Percentiles rank a stretch among this genome's conserved stretches.
These are phyloP conservation scores for Chromoteleia sp. DNA, from an alignment of 2,888 invertebrate species.

Conservation along the genomic window DNA sequence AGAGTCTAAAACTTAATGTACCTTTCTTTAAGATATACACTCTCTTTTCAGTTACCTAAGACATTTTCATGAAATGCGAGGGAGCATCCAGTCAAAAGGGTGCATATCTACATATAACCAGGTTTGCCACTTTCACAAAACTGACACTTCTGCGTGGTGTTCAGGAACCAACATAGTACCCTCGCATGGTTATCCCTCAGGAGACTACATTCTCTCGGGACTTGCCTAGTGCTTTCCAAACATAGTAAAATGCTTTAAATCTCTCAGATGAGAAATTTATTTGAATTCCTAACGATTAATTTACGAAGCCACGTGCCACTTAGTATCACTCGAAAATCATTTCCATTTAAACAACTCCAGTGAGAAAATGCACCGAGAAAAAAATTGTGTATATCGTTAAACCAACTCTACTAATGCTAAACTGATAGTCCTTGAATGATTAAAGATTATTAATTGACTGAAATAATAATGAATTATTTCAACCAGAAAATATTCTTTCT, in stretches of 20 bases:
- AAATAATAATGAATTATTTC: too few species aligned
- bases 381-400: too few species aligned
- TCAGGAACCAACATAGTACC: slow-evolving; percentile 37
- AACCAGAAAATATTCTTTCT: too few species aligned
- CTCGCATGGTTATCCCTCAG: slow-evolving; percentile 71
- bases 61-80: slow-evolving; percentile 16
- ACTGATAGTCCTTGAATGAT: too few species aligned
- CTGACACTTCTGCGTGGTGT: slow-evolving; percentile 46
- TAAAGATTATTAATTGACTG: too few species aligned
- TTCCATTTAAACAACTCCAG: neutral
- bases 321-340: neutral
- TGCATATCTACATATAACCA: slow-evolving; percentile 79
- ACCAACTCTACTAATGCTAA: too few species aligned
- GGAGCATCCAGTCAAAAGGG: slow-evolving; percentile 14
- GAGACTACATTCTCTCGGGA: slow-evolving; percentile 78
- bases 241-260: slow-evolving; percentile 72
- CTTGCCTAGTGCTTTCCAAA: slow-evolving; percentile 78
- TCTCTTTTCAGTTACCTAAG: slow-evolving; percentile 13
- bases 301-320: slow-evolving; percentile 73
- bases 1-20: too few species aligned
- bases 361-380: too few species aligned
- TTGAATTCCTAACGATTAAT: slow-evolving; percentile 70
- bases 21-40: too few species aligned
- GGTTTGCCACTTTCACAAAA: slow-evolving; percentile 77
- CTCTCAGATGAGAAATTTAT: slow-evolving; percentile 75